A percentile compares a stretch with the other conserved stretches of the same genome.
Evolutionary conservation across 2,113 vertebrate genomes (phyloP).

Genomic region (Haplotaxodon microlepis): DNA sequence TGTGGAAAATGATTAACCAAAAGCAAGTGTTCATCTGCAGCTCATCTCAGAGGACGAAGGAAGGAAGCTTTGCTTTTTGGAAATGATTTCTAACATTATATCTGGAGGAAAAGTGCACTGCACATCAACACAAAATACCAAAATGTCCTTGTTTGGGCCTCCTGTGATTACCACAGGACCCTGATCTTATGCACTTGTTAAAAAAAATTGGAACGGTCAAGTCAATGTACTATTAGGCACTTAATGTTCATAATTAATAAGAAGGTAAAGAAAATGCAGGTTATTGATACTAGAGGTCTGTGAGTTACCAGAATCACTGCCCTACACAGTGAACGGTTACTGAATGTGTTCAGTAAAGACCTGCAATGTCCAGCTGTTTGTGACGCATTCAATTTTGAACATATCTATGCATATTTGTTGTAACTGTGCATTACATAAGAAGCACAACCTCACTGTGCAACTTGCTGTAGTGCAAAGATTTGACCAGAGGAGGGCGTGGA

Average conservation of each 20-base stretch:
- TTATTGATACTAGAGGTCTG: not conserved
- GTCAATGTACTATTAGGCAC: not conserved
- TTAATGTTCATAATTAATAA: not conserved
- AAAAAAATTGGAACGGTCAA: not conserved
- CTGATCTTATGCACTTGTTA: not conserved
- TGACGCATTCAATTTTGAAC: not conserved
- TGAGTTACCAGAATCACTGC: not conserved
- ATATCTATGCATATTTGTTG: not conserved
- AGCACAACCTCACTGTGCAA: not conserved
- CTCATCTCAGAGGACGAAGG: not conserved
- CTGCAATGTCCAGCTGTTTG: not conserved
- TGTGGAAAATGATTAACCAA: not conserved
- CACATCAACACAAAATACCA: not conserved
- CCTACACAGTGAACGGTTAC: rapidly evolving
- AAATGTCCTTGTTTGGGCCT: not conserved
- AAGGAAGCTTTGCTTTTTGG: not conserved
- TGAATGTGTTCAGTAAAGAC: not conserved
- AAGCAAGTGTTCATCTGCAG: not conserved
- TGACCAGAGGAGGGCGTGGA: not conserved
- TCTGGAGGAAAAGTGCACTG: not conserved
- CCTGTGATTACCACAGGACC: not conserved
- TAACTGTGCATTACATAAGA: not conserved
- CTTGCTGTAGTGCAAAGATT: not conserved
- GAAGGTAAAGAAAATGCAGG: not conserved
- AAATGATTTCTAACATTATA: not conserved